Conservation (phyloP, 2,888 invertebrate genomes). For the Pristionchus entomophagus region DNA sequence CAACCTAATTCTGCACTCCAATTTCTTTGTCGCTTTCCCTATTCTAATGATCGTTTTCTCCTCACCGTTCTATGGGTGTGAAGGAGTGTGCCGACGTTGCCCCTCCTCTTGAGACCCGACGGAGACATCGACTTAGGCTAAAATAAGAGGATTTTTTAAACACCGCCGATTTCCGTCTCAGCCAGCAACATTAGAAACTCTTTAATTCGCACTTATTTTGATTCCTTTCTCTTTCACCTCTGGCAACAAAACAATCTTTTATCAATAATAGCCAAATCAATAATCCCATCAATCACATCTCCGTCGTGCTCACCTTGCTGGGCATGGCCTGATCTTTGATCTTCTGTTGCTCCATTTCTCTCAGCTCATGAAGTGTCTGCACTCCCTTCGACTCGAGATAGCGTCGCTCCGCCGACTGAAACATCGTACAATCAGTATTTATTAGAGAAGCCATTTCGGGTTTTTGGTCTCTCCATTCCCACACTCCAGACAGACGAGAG, state of each 20-base stretch:
- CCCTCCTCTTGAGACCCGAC: constrained; percentile 56
- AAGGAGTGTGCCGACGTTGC: constrained; percentile 73
- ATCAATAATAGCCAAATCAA: not conserved
- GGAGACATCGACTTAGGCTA: constrained; percentile 58
- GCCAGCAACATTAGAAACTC: too few species aligned
- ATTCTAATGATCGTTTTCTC: not conserved
- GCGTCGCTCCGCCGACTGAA: constrained; percentile 55
- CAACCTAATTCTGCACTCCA: too few species aligned
- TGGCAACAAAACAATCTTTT: too few species aligned
- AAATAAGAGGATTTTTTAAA: too few species aligned
- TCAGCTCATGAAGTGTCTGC: constrained; percentile 53
- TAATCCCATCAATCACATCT: too few species aligned
- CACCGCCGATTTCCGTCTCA: too few species aligned
- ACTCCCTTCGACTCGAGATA: constrained; percentile 55
- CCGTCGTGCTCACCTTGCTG: constrained; percentile 56
- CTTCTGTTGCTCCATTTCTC: constrained; percentile 49
- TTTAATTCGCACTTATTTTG: too few species aligned
- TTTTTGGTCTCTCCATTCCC: too few species aligned
- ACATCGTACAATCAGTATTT: not conserved
- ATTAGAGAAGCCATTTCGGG: too few species aligned
- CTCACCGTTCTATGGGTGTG: constrained; percentile 67
- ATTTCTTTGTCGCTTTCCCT: too few species aligned
- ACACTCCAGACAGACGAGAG: too few species aligned
- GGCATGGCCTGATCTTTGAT: constrained; percentile 61
- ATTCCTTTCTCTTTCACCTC: too few species aligned